Conservation (phyloP, 2,797 vertebrate genomes). For the Esox lucius region DNA sequence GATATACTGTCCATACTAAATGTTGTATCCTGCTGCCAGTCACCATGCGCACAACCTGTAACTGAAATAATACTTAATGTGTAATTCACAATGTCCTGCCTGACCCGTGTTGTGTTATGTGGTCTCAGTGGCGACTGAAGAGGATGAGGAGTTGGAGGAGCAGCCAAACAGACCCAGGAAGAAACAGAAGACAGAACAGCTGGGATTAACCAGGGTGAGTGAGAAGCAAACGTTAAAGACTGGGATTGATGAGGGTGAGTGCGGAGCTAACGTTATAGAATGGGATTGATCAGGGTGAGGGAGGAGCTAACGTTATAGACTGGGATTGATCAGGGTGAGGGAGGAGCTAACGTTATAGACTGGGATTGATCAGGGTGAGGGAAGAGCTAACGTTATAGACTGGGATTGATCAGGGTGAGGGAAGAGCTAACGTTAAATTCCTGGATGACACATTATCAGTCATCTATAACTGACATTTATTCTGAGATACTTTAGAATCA, state of each 20-base stretch:
- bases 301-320: not conserved
- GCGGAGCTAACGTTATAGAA: not conserved
- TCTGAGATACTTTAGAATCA: too few relatives aligned
- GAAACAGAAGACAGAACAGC: conserved; percentile 95
- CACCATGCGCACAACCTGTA: too few relatives aligned
- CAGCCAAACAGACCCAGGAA: conserved; percentile 86
- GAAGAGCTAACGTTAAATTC: too few relatives aligned
- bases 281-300: conserved; percentile 90
- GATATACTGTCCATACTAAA: too few relatives aligned
- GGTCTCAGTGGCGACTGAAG: conserved; percentile 85
- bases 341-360: not conserved
- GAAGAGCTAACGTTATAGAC: too few relatives aligned
- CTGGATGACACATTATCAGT: too few relatives aligned
- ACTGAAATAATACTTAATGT: too few relatives aligned
- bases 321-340: conserved; percentile 90
- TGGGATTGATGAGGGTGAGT: conserved; percentile 89
- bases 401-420: too few relatives aligned
- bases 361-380: too few relatives aligned
- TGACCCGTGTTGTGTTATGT: not conserved
- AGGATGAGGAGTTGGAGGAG: conserved; percentile 87
- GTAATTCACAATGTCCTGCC: not conserved
- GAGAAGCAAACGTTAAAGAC: not conserved
- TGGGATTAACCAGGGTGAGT: conserved; percentile 90
- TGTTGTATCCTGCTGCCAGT: too few relatives aligned
- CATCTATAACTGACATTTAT: too few relatives aligned